A percentile compares a stretch with the other conserved stretches of the same genome.
phyloP scores from a whole-genome alignment of 1,140 invertebrate species.

The Eumaeus atala region DNA sequence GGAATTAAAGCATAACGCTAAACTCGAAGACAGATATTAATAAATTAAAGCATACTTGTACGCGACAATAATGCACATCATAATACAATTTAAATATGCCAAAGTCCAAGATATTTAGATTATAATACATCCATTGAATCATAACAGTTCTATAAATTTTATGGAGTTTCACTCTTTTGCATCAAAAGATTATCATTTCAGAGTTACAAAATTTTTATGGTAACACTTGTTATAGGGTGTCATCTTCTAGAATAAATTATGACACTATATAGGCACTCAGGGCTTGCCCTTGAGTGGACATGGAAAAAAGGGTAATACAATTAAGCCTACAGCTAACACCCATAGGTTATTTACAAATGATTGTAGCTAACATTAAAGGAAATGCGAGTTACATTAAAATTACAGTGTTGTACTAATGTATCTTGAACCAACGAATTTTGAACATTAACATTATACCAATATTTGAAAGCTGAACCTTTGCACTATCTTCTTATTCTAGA shows the following conservation, averaged over 20 bases:
- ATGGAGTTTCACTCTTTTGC: too few relatives aligned
- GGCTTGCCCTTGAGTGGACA: slow-evolving; percentile 33
- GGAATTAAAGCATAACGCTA: slow-evolving; percentile 16
- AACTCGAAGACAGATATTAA: slow-evolving; percentile 23
- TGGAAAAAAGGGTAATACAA: slow-evolving; percentile 34
- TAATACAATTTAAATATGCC: slow-evolving; percentile 38
- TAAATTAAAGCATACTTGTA: slow-evolving; percentile 24
- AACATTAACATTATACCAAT: slow-evolving; percentile 65
- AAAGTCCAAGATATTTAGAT: slow-evolving; percentile 33
- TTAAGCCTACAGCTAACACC: slow-evolving; percentile 43
- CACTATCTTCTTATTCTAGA: slow-evolving; percentile 44
- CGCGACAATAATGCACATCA: slow-evolving; percentile 29
- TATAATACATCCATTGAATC: slow-evolving; percentile 14
- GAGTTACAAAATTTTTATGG: not conserved
- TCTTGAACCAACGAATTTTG: slow-evolving; percentile 56
- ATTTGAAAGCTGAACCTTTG: slow-evolving; percentile 70
- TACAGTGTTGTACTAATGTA: slow-evolving; percentile 46
- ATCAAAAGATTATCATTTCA: too few relatives aligned
- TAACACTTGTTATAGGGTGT: slow-evolving; percentile 41
- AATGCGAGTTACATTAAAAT: slow-evolving; percentile 43
- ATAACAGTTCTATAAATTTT: too few relatives aligned
- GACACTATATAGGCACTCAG: slow-evolving; percentile 38
- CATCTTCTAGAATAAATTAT: slow-evolving; percentile 67
- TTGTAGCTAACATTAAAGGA: slow-evolving; percentile 37
- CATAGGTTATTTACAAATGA: slow-evolving; percentile 48